Conservation (phyloP, 2,797 vertebrate genomes). For the Todus mexicanus region DNA sequence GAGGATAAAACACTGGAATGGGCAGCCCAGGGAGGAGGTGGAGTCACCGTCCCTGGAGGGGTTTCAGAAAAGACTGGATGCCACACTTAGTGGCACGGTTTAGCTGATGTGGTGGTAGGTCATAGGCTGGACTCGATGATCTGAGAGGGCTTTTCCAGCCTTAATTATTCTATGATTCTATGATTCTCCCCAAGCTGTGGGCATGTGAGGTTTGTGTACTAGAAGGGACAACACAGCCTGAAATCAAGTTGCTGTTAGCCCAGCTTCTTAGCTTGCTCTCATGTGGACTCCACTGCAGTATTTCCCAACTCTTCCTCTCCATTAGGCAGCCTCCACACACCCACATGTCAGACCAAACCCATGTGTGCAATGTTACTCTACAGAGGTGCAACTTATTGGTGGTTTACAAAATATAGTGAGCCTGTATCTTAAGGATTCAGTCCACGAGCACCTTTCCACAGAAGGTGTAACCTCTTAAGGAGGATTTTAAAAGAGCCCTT, state of each 20-base stretch:
- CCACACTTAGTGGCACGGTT: too few species aligned
- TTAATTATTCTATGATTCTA: too few species aligned
- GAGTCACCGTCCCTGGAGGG: too few species aligned
- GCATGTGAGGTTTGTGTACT: neutral
- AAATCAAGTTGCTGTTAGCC: neutral
- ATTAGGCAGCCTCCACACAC: neutral
- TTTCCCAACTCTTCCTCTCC: neutral
- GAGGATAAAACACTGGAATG: too few species aligned
- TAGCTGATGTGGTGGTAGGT: too few species aligned
- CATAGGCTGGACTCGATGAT: too few species aligned
- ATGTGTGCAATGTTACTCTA: rapidly evolving
- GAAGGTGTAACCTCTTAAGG: neutral
- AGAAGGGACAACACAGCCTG: neutral
- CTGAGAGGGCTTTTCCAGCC: too few species aligned
- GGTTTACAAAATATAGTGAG: neutral
- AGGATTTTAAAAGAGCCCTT: neutral
- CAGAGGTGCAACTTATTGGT: rapidly evolving
- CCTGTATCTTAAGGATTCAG: neutral
- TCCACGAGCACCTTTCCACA: neutral
- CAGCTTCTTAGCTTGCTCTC: neutral
- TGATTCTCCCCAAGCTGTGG: neutral
- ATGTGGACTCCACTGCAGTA: neutral
- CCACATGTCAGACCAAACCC: neutral
- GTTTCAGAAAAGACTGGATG: too few species aligned
- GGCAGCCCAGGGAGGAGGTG: too few species aligned